phyloP scores from a whole-genome alignment of 2,113 vertebrate species.

The Merops nubicus region DNA sequence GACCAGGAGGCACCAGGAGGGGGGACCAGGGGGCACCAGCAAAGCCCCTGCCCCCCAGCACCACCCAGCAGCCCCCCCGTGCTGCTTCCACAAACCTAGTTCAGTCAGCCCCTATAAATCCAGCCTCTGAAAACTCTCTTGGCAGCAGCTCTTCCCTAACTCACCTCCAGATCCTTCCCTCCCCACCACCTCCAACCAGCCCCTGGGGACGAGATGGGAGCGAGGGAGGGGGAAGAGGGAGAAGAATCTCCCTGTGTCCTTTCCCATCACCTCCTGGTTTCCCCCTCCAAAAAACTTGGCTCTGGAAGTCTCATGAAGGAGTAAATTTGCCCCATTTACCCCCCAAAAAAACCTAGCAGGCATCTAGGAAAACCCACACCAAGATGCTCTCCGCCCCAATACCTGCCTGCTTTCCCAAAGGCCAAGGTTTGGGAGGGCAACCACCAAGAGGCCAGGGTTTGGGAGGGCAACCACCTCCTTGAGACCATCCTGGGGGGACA shows the following conservation, averaged over 20 bases:
- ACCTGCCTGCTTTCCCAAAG: neutral
- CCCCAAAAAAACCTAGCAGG: accelerated
- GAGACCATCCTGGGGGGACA: neutral
- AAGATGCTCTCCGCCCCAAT: neutral
- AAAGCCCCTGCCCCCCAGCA: neutral
- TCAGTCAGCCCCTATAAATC: constrained; percentile 37
- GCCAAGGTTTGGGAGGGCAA: neutral
- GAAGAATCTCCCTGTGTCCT: accelerated
- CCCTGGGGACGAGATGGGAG: neutral
- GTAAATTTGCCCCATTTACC: neutral
- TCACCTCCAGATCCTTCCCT: neutral
- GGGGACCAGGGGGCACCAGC: neutral
- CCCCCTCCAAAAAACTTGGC: neutral
- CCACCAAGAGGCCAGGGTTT: neutral
- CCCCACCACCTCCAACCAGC: neutral
- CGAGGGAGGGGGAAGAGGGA: neutral
- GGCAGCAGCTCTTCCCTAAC: neutral
- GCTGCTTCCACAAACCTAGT: constrained; percentile 15
- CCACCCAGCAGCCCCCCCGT: neutral
- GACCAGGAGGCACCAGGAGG: neutral
- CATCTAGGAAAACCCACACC: neutral
- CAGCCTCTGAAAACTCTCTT: neutral
- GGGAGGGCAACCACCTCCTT: neutral
- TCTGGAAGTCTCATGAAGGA: neutral
- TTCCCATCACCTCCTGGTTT: accelerated